Percentiles rank a stretch among this genome's conserved stretches.
Evolutionary conservation across 2,113 vertebrate genomes (phyloP).

Genomic region (Bufo gargarizans): DNA sequence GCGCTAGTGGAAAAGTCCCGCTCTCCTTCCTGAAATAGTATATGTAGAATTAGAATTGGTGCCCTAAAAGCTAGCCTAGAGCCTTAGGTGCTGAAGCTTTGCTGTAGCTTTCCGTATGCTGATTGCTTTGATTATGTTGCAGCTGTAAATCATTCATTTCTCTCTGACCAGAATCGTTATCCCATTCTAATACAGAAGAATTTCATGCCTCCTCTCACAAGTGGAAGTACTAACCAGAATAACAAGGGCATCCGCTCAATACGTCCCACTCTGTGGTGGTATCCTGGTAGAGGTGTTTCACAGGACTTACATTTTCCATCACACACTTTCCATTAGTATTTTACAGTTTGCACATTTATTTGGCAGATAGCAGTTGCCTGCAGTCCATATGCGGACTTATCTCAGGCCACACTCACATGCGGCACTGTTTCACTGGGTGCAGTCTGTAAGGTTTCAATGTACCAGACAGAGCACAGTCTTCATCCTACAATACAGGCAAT

Average conservation of each 20-base stretch:
- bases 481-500: too few relatives aligned
- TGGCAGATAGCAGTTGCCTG: too few relatives aligned
- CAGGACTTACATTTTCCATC: too few relatives aligned
- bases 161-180: conserved; percentile 63
- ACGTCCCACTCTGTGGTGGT: conserved; percentile 74
- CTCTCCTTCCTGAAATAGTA: background rate
- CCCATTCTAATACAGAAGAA: conserved; percentile 77
- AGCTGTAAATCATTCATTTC: conserved; percentile 61
- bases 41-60: background rate
- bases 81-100: background rate
- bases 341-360: too few relatives aligned
- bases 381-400: too few relatives aligned
- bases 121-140: conserved; percentile 22
- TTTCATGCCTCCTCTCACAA: conserved; percentile 82
- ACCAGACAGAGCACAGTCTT: too few relatives aligned
- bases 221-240: conserved; percentile 73
- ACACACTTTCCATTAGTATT: too few relatives aligned
- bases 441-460: too few relatives aligned
- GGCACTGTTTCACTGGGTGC: too few relatives aligned
- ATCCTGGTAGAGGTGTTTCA: conserved; percentile 64
- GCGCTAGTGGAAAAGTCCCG: background rate
- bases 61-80: background rate
- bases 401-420: too few relatives aligned
- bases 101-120: conserved; percentile 2
- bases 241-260: conserved; percentile 69